Evolutionary conservation across 2,797 vertebrate species (phyloP).

Genomic region (Argya squamiceps): DNA sequence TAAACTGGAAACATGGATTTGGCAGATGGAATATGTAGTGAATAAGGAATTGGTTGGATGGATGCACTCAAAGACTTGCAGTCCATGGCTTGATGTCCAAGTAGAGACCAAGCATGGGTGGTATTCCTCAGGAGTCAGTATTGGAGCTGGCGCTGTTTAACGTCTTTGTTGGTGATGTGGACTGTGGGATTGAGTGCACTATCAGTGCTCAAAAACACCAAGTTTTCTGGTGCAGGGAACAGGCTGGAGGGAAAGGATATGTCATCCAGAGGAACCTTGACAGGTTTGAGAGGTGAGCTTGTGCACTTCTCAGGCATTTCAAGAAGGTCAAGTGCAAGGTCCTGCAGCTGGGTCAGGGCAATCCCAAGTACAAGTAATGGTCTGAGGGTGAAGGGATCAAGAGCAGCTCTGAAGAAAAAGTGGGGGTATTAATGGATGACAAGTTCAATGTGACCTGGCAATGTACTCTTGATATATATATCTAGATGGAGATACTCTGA

Average conservation of each 20-base stretch:
- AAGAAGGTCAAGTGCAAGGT: neutral
- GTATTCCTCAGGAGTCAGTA: neutral
- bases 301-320: neutral
- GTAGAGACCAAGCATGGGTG: neutral
- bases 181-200: neutral
- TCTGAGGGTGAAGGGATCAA: neutral
- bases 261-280: neutral
- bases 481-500: neutral
- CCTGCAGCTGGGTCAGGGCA: neutral
- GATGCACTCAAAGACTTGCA: neutral
- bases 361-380: neutral
- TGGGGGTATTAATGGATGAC: neutral
- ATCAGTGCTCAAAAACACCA: neutral
- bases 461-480: neutral
- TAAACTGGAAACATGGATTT: neutral
- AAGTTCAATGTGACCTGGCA: accelerated
- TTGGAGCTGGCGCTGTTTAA: neutral
- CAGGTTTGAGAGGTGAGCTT: neutral
- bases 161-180: accelerated
- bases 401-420: neutral
- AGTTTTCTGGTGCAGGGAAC: neutral
- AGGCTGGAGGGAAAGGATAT: neutral
- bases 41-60: neutral
- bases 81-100: neutral
- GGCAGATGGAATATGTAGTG: no score